These are phyloP conservation scores for Leptinotarsa tumamoca DNA, from an alignment of 2,888 invertebrate genomes.

Conservation along the genomic window DNA sequence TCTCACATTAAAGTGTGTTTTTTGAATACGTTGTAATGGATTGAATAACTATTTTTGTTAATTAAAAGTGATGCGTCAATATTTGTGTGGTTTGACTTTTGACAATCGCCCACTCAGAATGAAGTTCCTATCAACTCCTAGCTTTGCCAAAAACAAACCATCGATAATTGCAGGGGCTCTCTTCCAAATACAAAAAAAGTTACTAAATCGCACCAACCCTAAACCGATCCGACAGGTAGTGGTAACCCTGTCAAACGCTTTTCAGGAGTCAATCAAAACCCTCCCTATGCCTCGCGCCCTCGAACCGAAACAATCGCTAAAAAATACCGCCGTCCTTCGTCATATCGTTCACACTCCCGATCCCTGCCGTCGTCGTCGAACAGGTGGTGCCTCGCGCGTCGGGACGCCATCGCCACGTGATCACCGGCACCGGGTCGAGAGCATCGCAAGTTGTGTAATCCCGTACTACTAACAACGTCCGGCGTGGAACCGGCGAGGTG, in stretches of 20 bases:
- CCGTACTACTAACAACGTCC: constrained; percentile 63
- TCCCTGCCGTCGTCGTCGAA: constrained; percentile 38
- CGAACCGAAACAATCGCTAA: constrained; percentile 39
- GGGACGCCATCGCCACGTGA: constrained; percentile 60
- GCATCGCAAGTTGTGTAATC: constrained; percentile 49
- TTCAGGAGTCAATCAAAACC: too few relatives aligned
- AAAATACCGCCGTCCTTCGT: constrained; percentile 38
- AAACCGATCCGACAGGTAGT: background rate
- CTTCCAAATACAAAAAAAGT: background rate
- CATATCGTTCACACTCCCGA: constrained; percentile 42
- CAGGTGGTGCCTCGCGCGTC: constrained; percentile 56
- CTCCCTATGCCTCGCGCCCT: constrained; percentile 23
- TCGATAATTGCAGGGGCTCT: background rate
- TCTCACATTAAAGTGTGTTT: too few relatives aligned
- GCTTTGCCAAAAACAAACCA: too few relatives aligned
- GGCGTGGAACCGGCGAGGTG: constrained; percentile 64
- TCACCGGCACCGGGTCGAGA: constrained; percentile 52
- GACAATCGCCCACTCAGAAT: too few relatives aligned
- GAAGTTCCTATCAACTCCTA: too few relatives aligned
- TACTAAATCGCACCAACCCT: background rate
- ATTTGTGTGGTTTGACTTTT: too few relatives aligned
- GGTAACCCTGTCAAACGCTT: background rate
- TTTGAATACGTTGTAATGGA: too few relatives aligned
- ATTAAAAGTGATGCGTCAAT: too few relatives aligned
- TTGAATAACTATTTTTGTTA: too few relatives aligned